phyloP scores from a whole-genome alignment of 2,113 vertebrate species.

The Campylorhamphus procurvoides region DNA sequence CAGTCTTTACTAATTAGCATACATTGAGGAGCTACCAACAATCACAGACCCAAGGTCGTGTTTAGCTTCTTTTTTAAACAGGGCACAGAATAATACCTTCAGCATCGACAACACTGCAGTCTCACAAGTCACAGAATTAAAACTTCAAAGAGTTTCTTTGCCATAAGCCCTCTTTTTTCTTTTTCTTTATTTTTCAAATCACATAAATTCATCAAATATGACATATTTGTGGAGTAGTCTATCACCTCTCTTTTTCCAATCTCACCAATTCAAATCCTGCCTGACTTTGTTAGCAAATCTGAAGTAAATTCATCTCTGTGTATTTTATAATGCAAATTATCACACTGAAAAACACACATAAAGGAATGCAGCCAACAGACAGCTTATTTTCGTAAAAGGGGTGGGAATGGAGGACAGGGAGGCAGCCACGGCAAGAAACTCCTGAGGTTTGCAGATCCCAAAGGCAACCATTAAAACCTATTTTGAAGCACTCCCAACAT shows the following conservation, averaged over 20 bases:
- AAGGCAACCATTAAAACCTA: background rate
- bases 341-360: background rate
- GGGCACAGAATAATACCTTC: background rate
- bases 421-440: background rate
- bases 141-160: conserved; percentile 4
- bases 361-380: background rate
- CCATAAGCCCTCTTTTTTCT: background rate
- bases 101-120: background rate
- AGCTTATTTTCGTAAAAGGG: background rate
- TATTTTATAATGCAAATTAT: conserved; percentile 9
- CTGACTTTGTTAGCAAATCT: background rate
- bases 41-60: background rate
- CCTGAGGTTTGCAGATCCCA: background rate
- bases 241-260: background rate
- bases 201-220: background rate
- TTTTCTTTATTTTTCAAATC: background rate
- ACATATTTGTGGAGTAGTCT: background rate
- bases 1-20: conserved; percentile 45
- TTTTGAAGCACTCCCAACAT: background rate
- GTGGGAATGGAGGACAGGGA: background rate
- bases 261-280: background rate
- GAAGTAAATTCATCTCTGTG: background rate
- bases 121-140: background rate
- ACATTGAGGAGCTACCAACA: conserved; percentile 25
- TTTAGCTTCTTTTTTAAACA: conserved; percentile 14